A percentile compares a stretch with the other conserved stretches of the same genome.
Evolutionary conservation across 2,888 invertebrate genomes (phyloP).

Genomic region (Dasypolia templi): DNA sequence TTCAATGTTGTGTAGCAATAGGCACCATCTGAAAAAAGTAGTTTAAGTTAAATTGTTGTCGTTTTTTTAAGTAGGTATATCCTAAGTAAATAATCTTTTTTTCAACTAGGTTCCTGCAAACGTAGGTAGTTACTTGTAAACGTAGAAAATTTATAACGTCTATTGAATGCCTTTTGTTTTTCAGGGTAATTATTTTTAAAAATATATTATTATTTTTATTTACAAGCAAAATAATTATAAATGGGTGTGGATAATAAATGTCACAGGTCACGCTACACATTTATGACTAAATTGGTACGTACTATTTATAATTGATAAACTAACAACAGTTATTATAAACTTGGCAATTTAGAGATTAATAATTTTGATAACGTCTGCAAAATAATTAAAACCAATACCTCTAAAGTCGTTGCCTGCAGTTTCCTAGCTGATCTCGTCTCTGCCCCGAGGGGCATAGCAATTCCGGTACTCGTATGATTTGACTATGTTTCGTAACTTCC

Average conservation of each 20-base stretch:
- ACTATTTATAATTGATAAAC: conserved; percentile 24
- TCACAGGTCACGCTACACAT: conserved; percentile 23
- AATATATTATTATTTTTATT: not conserved
- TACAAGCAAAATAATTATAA: conserved; percentile 2
- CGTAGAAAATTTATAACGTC: not conserved
- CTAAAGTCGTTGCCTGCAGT: conserved; percentile 77
- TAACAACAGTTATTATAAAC: not conserved
- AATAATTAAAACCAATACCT: conserved; percentile 60
- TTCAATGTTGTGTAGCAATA: not conserved
- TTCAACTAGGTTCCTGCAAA: not conserved
- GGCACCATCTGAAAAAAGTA: conserved; percentile 43
- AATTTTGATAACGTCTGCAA: not conserved
- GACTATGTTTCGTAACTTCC: conserved; percentile 69
- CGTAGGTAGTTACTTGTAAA: no score
- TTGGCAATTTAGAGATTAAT: not conserved
- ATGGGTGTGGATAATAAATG: conserved; percentile 24
- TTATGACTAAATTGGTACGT: not conserved
- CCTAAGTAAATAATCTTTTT: not conserved
- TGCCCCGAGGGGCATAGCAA: conserved; percentile 75
- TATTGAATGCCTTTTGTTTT: not conserved
- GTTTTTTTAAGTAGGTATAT: not conserved
- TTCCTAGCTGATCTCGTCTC: conserved; percentile 75
- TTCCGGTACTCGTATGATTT: conserved; percentile 82
- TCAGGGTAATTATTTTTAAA: not conserved
- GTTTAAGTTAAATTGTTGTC: not conserved